Evolutionary conservation across 2,888 invertebrate genomes (phyloP), one percentile per base, ranked within the genome.

Genomic region (Coecobrya sp.): DNA sequence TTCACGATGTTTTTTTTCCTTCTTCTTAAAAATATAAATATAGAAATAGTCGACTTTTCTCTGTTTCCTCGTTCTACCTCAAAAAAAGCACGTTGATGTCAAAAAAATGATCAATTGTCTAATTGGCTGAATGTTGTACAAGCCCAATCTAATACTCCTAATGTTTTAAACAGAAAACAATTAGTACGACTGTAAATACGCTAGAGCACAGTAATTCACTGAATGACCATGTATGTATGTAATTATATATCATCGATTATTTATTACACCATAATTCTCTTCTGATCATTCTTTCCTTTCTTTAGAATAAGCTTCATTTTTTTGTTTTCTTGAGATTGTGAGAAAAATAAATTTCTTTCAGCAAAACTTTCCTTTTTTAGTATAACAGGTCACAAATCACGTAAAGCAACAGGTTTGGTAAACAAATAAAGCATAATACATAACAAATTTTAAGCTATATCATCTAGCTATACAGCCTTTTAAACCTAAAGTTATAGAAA

Each of bases 31-130:
- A 70, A 89, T 89, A 89, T 59, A 89, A 89, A 89, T 89, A 89
- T 89, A 89, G 89, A 89, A 89, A 89, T 82, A 70, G 52, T 49
- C 79, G 68, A 68, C 70, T 65, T 82, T 82, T 52, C n/a, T 62
- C 30, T 27, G 36, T 49, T 85, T 11, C 42, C 10, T 1, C 36
- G 16, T 16, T 25, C 19, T 36, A 59, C 30, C 7, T 55, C 52
- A 19, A 11, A 25, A 65, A 13, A 55, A 81, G 27, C 84, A 84
- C 65, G 10, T 36, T 62, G 3, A 55, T 27, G 79, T 79, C 52
- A 27, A 79, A 49, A 79, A 25, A 22, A 11, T 25, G 22, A 25
- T 42, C 2, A 19, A 70, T 36, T 36, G 13, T 70, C 42, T 22
- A 42, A 73, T 10, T 68, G 68, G 30, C 68, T 68, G 27, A 27